Conservation (phyloP, 2,113 vertebrate genomes). For the Ochotona curzoniae region DNA sequence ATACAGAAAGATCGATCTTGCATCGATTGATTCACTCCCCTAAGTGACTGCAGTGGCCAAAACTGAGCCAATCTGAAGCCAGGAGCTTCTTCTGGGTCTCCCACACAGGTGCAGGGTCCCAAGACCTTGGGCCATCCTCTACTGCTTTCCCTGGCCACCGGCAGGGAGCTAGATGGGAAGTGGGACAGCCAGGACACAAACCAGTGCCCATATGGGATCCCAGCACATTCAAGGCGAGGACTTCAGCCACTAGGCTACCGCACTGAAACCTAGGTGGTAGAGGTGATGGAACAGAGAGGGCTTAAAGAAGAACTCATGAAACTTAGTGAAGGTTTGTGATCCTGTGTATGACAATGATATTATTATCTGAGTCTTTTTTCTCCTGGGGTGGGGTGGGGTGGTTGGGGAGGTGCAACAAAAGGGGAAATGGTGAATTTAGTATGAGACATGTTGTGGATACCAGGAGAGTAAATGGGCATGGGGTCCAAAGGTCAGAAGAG, state of each 20-base stretch:
- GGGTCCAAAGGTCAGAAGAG: not conserved
- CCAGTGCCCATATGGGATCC: too few relatives aligned
- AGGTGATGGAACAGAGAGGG: not conserved
- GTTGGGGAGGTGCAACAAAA: not conserved
- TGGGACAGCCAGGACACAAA: too few relatives aligned
- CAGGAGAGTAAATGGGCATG: not conserved
- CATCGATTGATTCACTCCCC: too few relatives aligned
- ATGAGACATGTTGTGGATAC: not conserved
- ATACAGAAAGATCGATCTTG: too few relatives aligned
- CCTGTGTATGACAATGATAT: not conserved
- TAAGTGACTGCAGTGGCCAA: too few relatives aligned
- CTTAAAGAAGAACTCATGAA: not conserved
- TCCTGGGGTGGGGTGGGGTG: not conserved
- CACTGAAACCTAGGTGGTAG: not conserved
- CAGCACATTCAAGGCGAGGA: not conserved
- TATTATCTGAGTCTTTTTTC: not conserved
- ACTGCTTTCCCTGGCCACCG: too few relatives aligned
- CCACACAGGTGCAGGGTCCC: too few relatives aligned
- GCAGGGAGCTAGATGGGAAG: too few relatives aligned
- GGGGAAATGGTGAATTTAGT: not conserved
- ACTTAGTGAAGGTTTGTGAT: not conserved
- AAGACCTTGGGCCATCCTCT: too few relatives aligned
- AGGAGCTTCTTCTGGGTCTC: too few relatives aligned
- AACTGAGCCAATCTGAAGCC: too few relatives aligned
- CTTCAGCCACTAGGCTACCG: not conserved